Evolutionary conservation across 2,113 vertebrate genomes (phyloP).

Genomic region (Catharus fuscescens): DNA sequence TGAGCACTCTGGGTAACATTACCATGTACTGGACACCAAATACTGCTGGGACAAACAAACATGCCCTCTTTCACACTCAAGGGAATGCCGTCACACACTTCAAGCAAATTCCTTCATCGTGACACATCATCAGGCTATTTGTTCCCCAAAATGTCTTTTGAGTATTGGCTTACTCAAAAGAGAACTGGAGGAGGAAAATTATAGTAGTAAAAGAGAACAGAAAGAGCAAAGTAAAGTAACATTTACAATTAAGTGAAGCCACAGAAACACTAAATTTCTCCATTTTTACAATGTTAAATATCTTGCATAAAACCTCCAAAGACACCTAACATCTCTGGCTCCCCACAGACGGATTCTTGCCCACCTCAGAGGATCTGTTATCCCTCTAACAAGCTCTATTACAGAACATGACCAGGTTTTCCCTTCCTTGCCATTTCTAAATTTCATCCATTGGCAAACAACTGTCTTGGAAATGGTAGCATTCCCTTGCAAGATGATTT

Average conservation of each 20-base stretch:
- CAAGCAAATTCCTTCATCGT: background rate
- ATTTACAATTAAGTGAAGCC: background rate
- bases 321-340: background rate
- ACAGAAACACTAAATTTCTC: background rate
- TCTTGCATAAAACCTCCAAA: background rate
- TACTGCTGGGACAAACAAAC: background rate
- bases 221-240: background rate
- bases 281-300: background rate
- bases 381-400: accelerated
- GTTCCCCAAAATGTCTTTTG: background rate
- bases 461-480: background rate
- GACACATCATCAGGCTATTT: background rate
- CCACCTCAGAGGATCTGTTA: background rate
- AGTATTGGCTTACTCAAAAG: background rate
- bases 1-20: background rate
- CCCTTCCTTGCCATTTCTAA: background rate
- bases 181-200: background rate
- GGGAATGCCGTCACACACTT: background rate
- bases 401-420: background rate
- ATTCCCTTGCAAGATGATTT: background rate
- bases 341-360: accelerated
- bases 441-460: background rate
- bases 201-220: background rate
- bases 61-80: background rate
- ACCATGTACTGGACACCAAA: background rate